These are phyloP conservation scores for Coilia nasus DNA, from an alignment of 2,797 vertebrate genomes.

Conservation along the genomic window DNA sequence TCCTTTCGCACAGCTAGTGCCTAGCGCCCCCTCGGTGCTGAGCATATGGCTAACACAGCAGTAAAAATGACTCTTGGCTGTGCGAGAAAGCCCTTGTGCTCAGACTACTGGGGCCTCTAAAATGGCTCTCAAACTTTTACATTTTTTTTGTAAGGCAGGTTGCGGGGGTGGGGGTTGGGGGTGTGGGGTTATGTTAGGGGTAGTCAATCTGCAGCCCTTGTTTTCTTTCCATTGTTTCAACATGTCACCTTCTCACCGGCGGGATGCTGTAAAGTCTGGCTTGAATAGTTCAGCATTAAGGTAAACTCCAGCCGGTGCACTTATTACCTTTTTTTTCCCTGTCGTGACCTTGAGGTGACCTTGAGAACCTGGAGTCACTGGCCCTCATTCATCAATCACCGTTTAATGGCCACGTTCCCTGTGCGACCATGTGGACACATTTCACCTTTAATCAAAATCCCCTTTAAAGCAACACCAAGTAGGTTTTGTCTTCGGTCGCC, in stretches of 20 bases:
- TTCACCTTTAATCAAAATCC: no score
- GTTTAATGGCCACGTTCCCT: conserved; percentile 46
- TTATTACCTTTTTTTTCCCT: no score
- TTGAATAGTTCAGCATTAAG: conserved; percentile 59
- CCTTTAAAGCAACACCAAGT: no score
- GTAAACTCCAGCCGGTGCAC: conserved; percentile 61
- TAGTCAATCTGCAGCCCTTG: no score
- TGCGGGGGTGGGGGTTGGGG: neutral
- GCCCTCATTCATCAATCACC: no score
- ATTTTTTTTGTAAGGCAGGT: neutral
- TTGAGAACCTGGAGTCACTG: no score
- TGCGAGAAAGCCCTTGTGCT: conserved; percentile 51
- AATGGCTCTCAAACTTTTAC: conserved; percentile 40
- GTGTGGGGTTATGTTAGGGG: no score
- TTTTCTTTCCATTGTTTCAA: conserved; percentile 67
- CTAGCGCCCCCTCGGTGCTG: conserved; percentile 54
- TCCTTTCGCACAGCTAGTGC: conserved; percentile 58
- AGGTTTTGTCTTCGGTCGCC: no score
- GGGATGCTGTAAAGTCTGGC: conserved; percentile 51
- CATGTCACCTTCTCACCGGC: conserved; percentile 68
- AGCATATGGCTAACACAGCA: conserved; percentile 52
- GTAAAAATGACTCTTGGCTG: conserved; percentile 63
- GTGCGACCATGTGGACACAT: conserved; percentile 37
- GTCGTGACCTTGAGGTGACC: no score
- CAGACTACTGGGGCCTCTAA: conserved; percentile 44